Base-by-base conservation (phyloP, 2,113 vertebrate genomes). In the Malaclemys terrapin region DNA sequence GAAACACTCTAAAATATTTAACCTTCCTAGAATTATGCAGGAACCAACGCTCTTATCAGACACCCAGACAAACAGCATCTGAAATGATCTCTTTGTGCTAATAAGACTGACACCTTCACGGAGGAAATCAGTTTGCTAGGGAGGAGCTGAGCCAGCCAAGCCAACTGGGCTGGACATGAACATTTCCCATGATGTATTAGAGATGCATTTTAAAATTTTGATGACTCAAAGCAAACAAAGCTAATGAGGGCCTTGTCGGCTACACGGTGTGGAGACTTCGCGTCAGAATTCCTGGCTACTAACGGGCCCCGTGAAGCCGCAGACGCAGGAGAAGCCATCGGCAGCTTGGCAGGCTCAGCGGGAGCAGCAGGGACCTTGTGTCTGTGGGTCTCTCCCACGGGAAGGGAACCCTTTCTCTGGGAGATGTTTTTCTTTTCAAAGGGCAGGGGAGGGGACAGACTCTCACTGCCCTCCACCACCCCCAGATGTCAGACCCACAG, bases 231-330 rank as follows among this genome's bases (percentile, higher is more conserved):
- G 25, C 53, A 84, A 89, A 80, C 38, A 83, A 50, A 53, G 42
- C 69, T 81, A 31, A 50, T 11, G 9, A 87, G 3, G 10, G 54
- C 82, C 65, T 29, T 42, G n/a, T 85, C 31, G 19, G 52, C 17
- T 20, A 12, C 38, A 20, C 11, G 20, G 7, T 12, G 14, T 1
- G 52, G 75, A 42, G 52, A 72, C 0, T 0, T 3, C 29, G 54
- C 45, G 31, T 52, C 62, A 45, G n/a, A 69, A 38, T 79, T n/a
- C 57, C 50, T 35, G 20, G 35, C 27, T 5, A 29, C 5, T 1
- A 14, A 20, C 5, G 1, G 0, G 8, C 12, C 69, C 93, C n/a
- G 1, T 1, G 16, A 49, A 78, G 49, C 56, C 49, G 10, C 52
- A 17, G 4, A 22, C 24, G 42, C 79, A 75, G 72, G 79, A 52